Conservation (phyloP, 2,888 invertebrate species). For the Cryptus armator region DNA sequence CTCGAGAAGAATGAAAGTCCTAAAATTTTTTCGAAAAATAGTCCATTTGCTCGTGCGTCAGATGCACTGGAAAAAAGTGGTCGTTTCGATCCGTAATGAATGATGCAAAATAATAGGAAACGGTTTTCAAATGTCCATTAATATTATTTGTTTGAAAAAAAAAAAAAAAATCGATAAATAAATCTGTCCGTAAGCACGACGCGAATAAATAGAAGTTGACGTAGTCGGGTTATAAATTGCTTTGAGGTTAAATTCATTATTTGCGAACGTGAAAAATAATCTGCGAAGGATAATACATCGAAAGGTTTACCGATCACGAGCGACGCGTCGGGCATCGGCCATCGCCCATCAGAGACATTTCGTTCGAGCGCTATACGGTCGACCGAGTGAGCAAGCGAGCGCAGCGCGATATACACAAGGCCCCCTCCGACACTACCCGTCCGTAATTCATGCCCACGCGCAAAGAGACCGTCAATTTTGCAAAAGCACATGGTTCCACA, state of each 20-base stretch:
- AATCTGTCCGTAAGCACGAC: background rate
- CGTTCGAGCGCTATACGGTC: conserved; percentile 10
- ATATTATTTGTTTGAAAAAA: background rate
- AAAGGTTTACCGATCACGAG: background rate
- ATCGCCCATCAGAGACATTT: conserved; percentile 12
- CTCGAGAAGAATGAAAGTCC: too few relatives aligned
- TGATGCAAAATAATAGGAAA: background rate
- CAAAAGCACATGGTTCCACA: conserved; percentile 78
- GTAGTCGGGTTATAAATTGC: background rate
- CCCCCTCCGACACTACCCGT: conserved; percentile 54
- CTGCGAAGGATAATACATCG: background rate
- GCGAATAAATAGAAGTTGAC: background rate
- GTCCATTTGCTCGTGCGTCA: too few relatives aligned
- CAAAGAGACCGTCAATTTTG: conserved; percentile 77
- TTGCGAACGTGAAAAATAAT: background rate
- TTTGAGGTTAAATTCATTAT: background rate
- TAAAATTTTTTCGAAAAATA: too few relatives aligned
- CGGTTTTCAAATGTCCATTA: background rate
- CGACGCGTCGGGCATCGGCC: too few relatives aligned
- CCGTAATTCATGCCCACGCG: conserved; percentile 76
- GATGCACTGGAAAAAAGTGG: too few relatives aligned
- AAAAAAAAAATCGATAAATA: background rate
- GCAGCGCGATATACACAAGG: conserved; percentile 6
- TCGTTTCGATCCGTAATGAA: background rate
- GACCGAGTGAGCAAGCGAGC: conserved; percentile 16